A percentile compares a stretch with the other conserved stretches of the same genome.
phyloP scores from a whole-genome alignment of 1,140 invertebrate genomes.

The Chrysomallon squamiferum region DNA sequence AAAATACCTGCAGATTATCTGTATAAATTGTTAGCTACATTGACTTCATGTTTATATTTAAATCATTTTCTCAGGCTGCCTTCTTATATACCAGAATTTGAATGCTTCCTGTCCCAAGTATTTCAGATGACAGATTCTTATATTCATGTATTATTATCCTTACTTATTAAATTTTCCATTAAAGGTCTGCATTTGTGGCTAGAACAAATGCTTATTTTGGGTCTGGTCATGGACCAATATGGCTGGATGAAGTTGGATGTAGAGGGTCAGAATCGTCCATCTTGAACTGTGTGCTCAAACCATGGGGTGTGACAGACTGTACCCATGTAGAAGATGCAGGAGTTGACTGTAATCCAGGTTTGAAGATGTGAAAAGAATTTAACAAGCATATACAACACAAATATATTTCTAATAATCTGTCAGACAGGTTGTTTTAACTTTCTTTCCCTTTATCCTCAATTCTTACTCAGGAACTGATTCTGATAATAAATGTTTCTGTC shows the following conservation, averaged over 20 bases:
- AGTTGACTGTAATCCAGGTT: constrained; percentile 32
- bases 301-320: constrained; percentile 66
- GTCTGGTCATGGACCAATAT: constrained; percentile 72
- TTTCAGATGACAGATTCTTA: too few relatives aligned
- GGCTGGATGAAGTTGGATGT: constrained; percentile 76
- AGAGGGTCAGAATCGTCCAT: constrained; percentile 73
- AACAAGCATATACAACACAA: not conserved
- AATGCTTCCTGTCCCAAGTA: too few relatives aligned
- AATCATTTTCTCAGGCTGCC: too few relatives aligned
- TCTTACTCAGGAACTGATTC: too few relatives aligned
- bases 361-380: not conserved
- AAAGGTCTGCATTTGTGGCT: constrained; percentile 17
- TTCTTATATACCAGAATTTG: too few relatives aligned
- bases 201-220: constrained; percentile 40
- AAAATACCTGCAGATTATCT: too few relatives aligned
- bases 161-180: too few relatives aligned
- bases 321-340: constrained; percentile 42
- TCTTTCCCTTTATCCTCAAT: not conserved
- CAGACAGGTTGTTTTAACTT: not conserved
- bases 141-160: too few relatives aligned
- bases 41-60: too few relatives aligned
- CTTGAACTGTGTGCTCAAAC: constrained; percentile 71
- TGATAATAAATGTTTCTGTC: too few relatives aligned
- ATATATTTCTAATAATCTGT: not conserved
- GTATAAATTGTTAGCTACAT: too few relatives aligned